Percentiles rank a stretch among this genome's conserved stretches.
Conservation (phyloP, 2,797 vertebrate genomes). For the Odontamblyopus rebecca region DNA sequence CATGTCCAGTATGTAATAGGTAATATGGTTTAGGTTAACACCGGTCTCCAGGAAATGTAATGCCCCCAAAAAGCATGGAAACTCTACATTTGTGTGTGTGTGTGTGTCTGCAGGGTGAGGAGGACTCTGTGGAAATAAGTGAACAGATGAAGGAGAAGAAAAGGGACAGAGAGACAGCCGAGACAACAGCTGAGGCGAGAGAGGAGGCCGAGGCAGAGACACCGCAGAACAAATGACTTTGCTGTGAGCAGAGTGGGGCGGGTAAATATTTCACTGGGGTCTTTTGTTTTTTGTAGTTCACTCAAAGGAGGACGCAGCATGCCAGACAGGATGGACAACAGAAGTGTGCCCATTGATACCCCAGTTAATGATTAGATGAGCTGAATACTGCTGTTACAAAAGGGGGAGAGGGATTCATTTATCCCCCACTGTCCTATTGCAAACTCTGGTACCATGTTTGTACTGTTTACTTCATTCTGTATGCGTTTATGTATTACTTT, state of each 20-base stretch:
- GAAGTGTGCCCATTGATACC: conserved; percentile 71
- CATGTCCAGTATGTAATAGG: too few species aligned
- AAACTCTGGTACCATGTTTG: conserved; percentile 42
- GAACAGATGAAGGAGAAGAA: conserved; percentile 69
- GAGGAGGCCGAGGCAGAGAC: conserved; percentile 58
- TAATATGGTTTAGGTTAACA: too few species aligned
- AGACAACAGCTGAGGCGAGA: conserved; percentile 68
- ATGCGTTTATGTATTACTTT: conserved; percentile 20
- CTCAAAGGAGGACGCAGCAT: conserved; percentile 43
- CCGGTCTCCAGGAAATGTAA: too few species aligned
- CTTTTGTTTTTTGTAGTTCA: conserved; percentile 51
- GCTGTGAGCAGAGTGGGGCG: conserved; percentile 40
- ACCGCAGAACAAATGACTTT: conserved; percentile 59
- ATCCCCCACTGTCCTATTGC: conserved; percentile 43
- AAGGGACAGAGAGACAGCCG: conserved; percentile 60
- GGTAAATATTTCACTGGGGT: conserved; percentile 70
- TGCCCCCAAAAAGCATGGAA: too few species aligned
- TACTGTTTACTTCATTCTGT: neutral
- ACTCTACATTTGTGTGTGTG: neutral
- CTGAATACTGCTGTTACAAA: conserved; percentile 60
- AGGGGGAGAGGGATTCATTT: conserved; percentile 41
- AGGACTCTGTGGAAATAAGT: conserved; percentile 48
- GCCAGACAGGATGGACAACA: conserved; percentile 33
- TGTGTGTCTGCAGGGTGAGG: conserved; percentile 42
- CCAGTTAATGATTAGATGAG: conserved; percentile 71